Conservation (phyloP, 2,888 invertebrate genomes). For the Chymomyza procnemis region DNA sequence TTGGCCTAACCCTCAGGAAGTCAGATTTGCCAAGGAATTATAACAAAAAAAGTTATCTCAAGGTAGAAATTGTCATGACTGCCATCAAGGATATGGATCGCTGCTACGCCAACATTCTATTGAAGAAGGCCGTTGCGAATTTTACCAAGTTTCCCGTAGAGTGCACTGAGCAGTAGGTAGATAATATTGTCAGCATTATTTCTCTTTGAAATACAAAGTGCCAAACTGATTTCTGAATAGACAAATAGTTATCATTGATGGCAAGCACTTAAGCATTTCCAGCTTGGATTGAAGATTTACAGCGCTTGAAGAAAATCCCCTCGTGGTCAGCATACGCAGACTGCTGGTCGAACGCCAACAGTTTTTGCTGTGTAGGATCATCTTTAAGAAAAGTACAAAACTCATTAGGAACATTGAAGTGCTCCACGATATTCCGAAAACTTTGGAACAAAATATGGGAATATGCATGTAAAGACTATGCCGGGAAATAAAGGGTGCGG, state of each 20-base stretch:
- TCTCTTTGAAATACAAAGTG: slow-evolving; percentile 98
- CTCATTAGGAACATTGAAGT: too few species aligned
- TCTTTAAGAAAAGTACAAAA: slow-evolving; percentile 35
- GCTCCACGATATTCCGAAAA: too few species aligned
- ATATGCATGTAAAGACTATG: too few species aligned
- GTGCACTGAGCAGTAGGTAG: slow-evolving; percentile 97
- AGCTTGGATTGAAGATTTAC: slow-evolving; percentile 98
- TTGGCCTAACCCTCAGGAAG: too few species aligned
- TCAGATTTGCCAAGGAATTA: too few species aligned
- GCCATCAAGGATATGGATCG: slow-evolving; percentile 99
- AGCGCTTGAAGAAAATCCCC: slow-evolving; percentile 99
- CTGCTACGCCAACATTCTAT: slow-evolving; percentile 96
- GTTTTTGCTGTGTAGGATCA: slow-evolving; percentile 31
- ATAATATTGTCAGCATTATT: slow-evolving; percentile 98
- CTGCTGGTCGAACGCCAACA: slow-evolving; percentile 86
- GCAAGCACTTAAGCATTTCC: slow-evolving; percentile 97
- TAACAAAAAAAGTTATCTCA: slow-evolving; percentile 99
- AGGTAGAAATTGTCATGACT: slow-evolving; percentile 99
- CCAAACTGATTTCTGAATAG: slow-evolving; percentile 99
- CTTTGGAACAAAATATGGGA: too few species aligned
- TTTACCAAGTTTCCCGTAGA: slow-evolving; percentile 98
- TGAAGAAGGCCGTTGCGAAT: slow-evolving; percentile 99
- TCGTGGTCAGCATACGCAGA: slow-evolving; percentile 99
- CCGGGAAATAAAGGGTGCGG: too few species aligned
- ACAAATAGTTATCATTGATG: slow-evolving; percentile 99